phyloP scores from a whole-genome alignment of 2,888 invertebrate genomes.

The Macropis europaea region DNA sequence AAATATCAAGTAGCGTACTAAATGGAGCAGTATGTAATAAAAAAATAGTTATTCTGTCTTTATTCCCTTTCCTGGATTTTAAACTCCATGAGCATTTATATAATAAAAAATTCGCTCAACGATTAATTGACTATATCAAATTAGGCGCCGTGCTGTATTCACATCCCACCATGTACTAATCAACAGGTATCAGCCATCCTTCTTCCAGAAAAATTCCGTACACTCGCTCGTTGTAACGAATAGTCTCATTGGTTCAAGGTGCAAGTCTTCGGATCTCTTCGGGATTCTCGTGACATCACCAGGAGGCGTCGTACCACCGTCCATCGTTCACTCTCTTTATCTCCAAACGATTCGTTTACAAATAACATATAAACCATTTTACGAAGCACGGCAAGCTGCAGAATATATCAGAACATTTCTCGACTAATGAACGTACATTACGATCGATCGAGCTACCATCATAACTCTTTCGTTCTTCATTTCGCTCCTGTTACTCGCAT shows the following conservation, averaged over 20 bases:
- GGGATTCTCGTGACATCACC: not conserved
- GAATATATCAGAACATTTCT: not conserved
- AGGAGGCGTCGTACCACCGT: not conserved
- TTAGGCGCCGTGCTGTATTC: not conserved
- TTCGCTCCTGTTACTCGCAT: not conserved
- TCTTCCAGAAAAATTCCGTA: conserved; percentile 14
- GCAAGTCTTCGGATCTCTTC: conserved; percentile 28
- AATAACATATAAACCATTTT: not conserved
- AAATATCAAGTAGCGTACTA: no score
- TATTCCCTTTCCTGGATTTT: no score
- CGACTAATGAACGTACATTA: no score
- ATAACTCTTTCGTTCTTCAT: not conserved
- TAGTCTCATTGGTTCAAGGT: conserved; percentile 40
- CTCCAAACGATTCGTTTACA: not conserved
- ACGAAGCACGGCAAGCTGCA: not conserved
- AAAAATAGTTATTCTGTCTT: no score
- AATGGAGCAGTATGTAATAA: no score
- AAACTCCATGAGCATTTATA: no score
- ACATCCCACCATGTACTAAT: not conserved
- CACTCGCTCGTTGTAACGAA: conserved; percentile 26
- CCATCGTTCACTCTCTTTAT: not conserved
- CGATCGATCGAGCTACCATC: not conserved
- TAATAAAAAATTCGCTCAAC: not conserved
- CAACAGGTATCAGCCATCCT: conserved; percentile 14
- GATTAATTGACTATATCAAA: not conserved